A percentile compares a stretch with the other conserved stretches of the same genome.
Conservation (phyloP, 2,797 vertebrate genomes). For the Sebastes reedi region DNA sequence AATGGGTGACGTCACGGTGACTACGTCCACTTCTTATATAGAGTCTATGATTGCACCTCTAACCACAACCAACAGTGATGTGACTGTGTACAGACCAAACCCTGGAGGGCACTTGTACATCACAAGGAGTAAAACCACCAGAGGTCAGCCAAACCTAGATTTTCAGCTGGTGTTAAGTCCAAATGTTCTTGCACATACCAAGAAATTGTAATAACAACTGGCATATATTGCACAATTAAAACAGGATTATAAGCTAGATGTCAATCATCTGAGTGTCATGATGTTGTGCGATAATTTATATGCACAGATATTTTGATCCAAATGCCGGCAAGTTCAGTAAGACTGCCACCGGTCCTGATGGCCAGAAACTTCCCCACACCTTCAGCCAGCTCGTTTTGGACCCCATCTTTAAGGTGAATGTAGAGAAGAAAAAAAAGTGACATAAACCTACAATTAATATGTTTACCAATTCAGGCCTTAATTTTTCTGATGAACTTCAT, state of each 20-base stretch:
- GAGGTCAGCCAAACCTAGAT: neutral
- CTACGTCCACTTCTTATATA: neutral
- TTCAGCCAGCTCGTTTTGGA: slow-evolving; percentile 92
- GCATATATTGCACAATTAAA: neutral
- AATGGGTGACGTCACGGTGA: neutral
- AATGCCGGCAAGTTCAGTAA: slow-evolving; percentile 91
- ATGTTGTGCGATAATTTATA: neutral
- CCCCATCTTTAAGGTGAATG: slow-evolving; percentile 90
- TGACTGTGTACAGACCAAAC: neutral
- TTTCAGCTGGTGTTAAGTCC: neutral
- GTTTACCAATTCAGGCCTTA: neutral
- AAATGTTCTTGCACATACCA: neutral
- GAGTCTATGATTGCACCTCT: neutral
- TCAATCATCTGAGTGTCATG: neutral
- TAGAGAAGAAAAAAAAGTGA: neutral
- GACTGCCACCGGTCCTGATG: slow-evolving; percentile 82
- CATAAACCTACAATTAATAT: neutral
- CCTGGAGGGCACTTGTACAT: neutral
- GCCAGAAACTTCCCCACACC: slow-evolving; percentile 90
- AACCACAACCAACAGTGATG: neutral
- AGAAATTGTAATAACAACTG: neutral
- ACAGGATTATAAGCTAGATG: neutral
- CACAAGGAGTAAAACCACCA: neutral
- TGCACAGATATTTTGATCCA: slow-evolving; percentile 89
- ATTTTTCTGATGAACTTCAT: neutral